Conservation (phyloP, 2,797 vertebrate species). For the Eospalax fontanierii region DNA sequence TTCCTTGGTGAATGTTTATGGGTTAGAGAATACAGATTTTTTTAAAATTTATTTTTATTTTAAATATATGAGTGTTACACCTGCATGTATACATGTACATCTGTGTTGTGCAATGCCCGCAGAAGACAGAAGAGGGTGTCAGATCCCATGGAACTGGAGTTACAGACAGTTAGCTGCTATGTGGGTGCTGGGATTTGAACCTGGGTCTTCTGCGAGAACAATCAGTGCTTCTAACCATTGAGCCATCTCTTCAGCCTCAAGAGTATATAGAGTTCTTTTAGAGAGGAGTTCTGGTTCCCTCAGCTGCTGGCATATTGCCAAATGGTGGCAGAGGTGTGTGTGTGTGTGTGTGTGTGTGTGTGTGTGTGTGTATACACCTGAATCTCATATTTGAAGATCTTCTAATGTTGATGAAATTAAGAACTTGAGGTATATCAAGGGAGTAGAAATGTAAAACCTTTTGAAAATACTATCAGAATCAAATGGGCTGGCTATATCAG, state of each 20-base stretch:
- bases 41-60: no score
- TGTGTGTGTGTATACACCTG: not conserved
- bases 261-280: slow-evolving; percentile 64
- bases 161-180: no score
- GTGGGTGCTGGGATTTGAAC: no score
- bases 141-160: no score
- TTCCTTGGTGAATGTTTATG: slow-evolving; percentile 70
- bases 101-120: no score
- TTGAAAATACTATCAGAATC: not conserved
- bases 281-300: not conserved
- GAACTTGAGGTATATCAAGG: not conserved
- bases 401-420: slow-evolving; percentile 62
- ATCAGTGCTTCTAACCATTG: no score
- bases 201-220: no score
- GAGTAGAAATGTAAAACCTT: slow-evolving; percentile 20
- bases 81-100: no score
- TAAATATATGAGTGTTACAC: no score
- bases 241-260: no score
- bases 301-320: slow-evolving; percentile 53
- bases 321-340: slow-evolving; percentile 18
- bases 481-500: not conserved
- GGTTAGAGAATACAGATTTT: slow-evolving; percentile 61
- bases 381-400: slow-evolving; percentile 59
- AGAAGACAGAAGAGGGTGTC: no score
- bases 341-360: not conserved